Percentiles rank a stretch among this genome's conserved stretches.
Evolutionary conservation across 2,888 invertebrate genomes (phyloP).

Genomic region (Muschampia plurimacula): DNA sequence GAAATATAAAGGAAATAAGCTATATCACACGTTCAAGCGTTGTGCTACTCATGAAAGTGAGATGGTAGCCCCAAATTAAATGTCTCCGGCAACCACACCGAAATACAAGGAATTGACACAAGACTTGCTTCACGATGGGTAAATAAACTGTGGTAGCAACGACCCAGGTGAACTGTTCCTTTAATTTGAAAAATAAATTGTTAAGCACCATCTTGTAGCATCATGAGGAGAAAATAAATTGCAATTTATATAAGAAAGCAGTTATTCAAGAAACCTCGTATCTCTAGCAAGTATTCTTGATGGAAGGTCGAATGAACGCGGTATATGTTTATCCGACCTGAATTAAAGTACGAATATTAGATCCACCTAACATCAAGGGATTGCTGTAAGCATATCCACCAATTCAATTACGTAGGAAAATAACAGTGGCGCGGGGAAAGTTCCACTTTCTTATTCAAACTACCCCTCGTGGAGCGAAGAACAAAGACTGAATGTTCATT

Average conservation of each 20-base stretch:
- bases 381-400: slow-evolving; percentile 63
- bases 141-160: too few relatives aligned
- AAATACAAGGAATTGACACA: too few relatives aligned
- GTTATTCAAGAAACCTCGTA: background rate
- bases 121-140: too few relatives aligned
- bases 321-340: slow-evolving; percentile 27
- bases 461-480: slow-evolving; percentile 65
- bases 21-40: too few relatives aligned
- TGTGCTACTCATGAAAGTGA: too few relatives aligned
- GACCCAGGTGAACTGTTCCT: too few relatives aligned
- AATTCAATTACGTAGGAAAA: slow-evolving; percentile 81
- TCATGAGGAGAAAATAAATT: background rate
- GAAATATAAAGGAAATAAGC: too few relatives aligned
- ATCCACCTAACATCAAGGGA: slow-evolving; percentile 50
- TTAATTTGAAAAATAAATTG: too few relatives aligned
- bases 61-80: too few relatives aligned
- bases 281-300: slow-evolving; percentile 14
- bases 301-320: slow-evolving; percentile 15
- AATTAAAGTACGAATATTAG: slow-evolving; percentile 36
- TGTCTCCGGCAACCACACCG: too few relatives aligned
- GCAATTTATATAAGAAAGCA: background rate
- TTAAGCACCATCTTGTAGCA: background rate
- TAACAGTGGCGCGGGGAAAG: slow-evolving; percentile 63
- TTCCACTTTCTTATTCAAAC: slow-evolving; percentile 80
- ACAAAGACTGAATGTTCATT: slow-evolving; percentile 77